Conservation (phyloP, 2,797 vertebrate species). For the Trichosurus vulpecula region DNA sequence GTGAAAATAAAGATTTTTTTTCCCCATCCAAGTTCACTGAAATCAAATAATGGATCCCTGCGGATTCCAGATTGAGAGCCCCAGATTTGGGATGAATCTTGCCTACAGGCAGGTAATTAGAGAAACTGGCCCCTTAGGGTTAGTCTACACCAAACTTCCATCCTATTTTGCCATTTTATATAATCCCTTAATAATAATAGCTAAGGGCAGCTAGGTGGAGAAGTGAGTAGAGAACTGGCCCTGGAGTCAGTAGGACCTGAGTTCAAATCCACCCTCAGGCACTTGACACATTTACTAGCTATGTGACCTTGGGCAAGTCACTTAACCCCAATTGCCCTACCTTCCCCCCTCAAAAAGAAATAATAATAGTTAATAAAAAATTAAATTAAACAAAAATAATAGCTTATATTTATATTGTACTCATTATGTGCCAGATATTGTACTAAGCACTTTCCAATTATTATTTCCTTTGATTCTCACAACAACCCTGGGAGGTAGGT, state of each 20-base stretch:
- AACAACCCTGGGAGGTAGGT: background rate
- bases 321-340: too few species aligned
- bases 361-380: background rate
- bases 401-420: background rate
- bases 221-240: too few species aligned
- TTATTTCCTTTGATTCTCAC: background rate
- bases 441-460: background rate
- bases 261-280: too few species aligned
- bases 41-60: background rate
- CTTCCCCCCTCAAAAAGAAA: too few species aligned
- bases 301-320: too few species aligned
- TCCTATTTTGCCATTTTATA: background rate
- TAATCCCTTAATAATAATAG: background rate
- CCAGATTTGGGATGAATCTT: background rate
- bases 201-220: too few species aligned
- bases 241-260: too few species aligned
- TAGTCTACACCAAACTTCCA: background rate
- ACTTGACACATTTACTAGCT: too few species aligned
- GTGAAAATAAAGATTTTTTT: background rate
- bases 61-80: background rate
- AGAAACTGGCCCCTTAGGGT: background rate
- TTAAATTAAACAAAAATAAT: background rate
- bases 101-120: background rate
- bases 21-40: background rate
- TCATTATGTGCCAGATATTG: background rate